phyloP scores from a whole-genome alignment of 1,140 invertebrate species.

The Zaprionus kolodkinae region DNA sequence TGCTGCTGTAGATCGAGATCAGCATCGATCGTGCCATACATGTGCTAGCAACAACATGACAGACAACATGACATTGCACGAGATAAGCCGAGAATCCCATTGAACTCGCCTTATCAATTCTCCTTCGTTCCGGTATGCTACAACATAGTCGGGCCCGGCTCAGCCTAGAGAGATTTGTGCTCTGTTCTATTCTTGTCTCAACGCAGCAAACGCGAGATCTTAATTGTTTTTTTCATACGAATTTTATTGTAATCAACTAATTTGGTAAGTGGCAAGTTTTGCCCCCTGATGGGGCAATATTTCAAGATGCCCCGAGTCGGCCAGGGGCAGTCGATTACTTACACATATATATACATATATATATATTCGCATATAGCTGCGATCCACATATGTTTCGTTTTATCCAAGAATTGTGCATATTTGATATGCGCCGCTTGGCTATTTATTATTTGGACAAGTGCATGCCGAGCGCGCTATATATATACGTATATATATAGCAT shows the following conservation, averaged over 20 bases:
- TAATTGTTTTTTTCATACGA: constrained; percentile 2
- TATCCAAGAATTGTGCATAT: constrained; percentile 55
- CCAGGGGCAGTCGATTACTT: background rate
- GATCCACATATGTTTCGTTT: constrained; percentile 25
- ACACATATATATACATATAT: background rate
- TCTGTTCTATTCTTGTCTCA: background rate
- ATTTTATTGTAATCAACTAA: constrained; percentile 25
- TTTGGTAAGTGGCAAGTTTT: constrained; percentile 1
- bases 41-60: constrained; percentile 1
- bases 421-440: constrained; percentile 47
- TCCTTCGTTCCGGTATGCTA: background rate
- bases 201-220: background rate
- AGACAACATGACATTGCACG: constrained; percentile 5
- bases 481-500: constrained; percentile 18
- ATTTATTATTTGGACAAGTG: constrained; percentile 76
- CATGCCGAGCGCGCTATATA: constrained; percentile 47
- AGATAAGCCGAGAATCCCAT: background rate
- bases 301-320: too few relatives aligned
- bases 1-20: constrained; percentile 17
- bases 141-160: background rate
- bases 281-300: background rate
- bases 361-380: constrained; percentile 12
- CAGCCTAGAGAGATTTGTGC: background rate
- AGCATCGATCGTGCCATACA: background rate
- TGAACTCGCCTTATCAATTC: constrained; percentile 29